Conservation (phyloP, 2,797 vertebrate species). For the Liparis tanakae region DNA sequence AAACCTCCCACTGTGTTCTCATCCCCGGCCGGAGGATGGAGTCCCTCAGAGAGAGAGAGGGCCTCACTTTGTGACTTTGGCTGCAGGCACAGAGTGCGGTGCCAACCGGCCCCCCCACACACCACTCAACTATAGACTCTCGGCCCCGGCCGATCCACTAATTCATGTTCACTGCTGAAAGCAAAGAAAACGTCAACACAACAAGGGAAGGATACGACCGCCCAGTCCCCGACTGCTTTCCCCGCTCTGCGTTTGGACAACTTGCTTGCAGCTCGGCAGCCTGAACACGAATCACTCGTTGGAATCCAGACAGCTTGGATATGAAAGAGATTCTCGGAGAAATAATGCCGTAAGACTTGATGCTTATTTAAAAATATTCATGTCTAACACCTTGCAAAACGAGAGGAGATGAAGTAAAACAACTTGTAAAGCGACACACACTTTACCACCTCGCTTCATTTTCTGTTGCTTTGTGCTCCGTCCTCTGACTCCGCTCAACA, state of each 20-base stretch:
- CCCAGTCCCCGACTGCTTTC: conserved; percentile 28
- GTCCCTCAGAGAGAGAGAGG: conserved; percentile 16
- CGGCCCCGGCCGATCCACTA: conserved; percentile 13
- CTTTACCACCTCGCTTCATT: conserved; percentile 3
- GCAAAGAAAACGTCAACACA: too few species aligned
- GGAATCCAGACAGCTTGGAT: not conserved
- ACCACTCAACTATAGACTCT: conserved; percentile 27
- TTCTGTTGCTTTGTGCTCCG: not conserved
- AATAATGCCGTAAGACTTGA: not conserved
- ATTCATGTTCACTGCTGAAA: conserved; percentile 45
- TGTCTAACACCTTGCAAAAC: not conserved
- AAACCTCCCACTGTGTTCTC: conserved; percentile 22
- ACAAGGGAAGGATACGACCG: conserved; percentile 6
- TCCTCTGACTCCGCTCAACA: conserved; percentile 4
- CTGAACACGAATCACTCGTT: conserved; percentile 37
- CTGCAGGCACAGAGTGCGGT: conserved; percentile 6
- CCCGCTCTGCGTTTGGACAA: conserved; percentile 28
- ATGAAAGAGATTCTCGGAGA: not conserved
- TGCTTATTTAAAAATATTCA: too few species aligned
- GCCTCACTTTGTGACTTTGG: conserved; percentile 18
- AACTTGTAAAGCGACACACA: not conserved
- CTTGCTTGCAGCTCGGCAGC: not conserved
- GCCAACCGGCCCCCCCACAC: conserved; percentile 37
- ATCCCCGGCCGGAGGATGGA: conserved; percentile 21
- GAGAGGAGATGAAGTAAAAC: not conserved